Conservation (phyloP, 2,797 vertebrate genomes). For the Gouania willdenowi region DNA sequence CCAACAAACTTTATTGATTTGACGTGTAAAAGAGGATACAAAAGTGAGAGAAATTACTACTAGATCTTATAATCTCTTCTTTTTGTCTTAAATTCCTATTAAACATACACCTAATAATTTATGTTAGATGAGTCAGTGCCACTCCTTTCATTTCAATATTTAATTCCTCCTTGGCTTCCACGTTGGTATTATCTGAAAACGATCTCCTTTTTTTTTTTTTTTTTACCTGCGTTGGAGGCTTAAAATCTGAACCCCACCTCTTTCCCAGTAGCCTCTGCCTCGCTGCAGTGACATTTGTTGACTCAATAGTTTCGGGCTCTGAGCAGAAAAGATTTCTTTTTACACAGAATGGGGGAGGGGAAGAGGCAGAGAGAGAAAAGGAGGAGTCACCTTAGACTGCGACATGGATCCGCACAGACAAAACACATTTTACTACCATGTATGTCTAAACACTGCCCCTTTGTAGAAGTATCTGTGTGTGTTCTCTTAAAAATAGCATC, state of each 20-base stretch:
- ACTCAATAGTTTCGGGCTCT: conserved; percentile 76
- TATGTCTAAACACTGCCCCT: conserved; percentile 4
- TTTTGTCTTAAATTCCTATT: background rate
- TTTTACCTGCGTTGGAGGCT: conserved; percentile 64
- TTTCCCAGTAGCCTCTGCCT: conserved; percentile 58
- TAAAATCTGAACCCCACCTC: conserved; percentile 63
- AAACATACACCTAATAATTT: no score
- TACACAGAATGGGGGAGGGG: conserved; percentile 68
- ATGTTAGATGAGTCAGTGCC: background rate
- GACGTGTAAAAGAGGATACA: no score
- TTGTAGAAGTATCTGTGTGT: no score
- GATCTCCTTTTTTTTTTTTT: no score
- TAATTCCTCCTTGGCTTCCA: conserved; percentile 52
- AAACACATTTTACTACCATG: conserved; percentile 20
- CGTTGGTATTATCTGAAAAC: conserved; percentile 74
- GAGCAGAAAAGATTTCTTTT: conserved; percentile 80
- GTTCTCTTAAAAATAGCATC: no score
- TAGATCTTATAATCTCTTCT: no score
- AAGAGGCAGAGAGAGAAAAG: conserved; percentile 37
- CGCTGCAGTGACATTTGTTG: conserved; percentile 77
- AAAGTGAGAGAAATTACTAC: no score
- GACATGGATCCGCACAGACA: conserved; percentile 36
- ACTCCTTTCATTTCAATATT: conserved; percentile 15
- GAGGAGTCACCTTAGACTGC: conserved; percentile 46
- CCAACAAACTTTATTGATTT: no score